Evolutionary conservation across 2,797 vertebrate species (phyloP), one percentile per base, ranked within the genome.

Genomic region (Crenuchus spilurus): DNA sequence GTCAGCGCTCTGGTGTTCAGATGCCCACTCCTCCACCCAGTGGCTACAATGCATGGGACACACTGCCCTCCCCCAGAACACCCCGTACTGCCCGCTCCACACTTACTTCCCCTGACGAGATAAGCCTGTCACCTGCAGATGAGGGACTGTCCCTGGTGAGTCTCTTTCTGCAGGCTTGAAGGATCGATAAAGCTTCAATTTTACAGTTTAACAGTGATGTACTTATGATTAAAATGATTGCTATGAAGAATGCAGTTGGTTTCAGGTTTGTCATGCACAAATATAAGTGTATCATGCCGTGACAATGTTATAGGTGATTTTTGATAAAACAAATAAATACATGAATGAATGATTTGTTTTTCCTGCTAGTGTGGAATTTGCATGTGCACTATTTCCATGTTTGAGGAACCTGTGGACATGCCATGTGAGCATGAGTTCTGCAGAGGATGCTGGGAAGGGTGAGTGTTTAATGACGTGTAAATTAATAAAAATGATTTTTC

Each of bases 371-470:
- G 52, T 55, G 52, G 28, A 55, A 55, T 55, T 55, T 55, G 52
- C 52, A 55, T 55, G 52, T 55, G 52, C 16, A 3, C 28, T 55
- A 55, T 55, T 55, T 55, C 52, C 1, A 16, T 55, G 1, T 55
- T 55, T 84, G 97, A 98, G 88, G 97, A 98, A 78, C 95, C 96
- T 5, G 95, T 99, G 84, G 95, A 99, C 85, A 96, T 99, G 92
- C 92, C 96, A 70, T 99, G 97, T 90, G 94, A 95, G 70, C 97
- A 99, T 67, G 96, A 97, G 78, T 99, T 99, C 87, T 99, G 97
- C 91, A 91, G 96, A 92, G 91, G 90, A 65, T 99, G 97, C 52
- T 55, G 52, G 52, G 52, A 55, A 33, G 52, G 52, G 52, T 55
- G 52, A 55, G 52, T 33, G 16, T n/a, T 7, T 18, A 31, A 31